Evolutionary conservation across 2,113 vertebrate genomes (phyloP).

Genomic region (Cinclus cinclus): DNA sequence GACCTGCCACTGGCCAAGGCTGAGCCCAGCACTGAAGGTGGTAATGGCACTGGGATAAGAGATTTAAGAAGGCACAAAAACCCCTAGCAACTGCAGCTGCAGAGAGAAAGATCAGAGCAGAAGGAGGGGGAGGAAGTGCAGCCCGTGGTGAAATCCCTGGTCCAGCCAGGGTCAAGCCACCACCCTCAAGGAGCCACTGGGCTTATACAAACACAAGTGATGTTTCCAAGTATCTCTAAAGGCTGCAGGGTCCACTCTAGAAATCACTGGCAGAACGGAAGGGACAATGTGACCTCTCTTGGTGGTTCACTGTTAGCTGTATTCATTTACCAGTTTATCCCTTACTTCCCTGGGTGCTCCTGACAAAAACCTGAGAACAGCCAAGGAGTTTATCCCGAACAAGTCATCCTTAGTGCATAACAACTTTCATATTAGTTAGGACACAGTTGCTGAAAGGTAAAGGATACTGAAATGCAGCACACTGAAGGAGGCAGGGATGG

Average conservation of each 20-base stretch:
- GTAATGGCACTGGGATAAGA: background rate
- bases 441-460: background rate
- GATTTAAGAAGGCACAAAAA: background rate
- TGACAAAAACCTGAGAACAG: background rate
- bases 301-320: background rate
- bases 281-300: too few species aligned
- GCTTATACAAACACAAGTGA: background rate
- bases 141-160: accelerated
- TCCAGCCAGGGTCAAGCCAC: background rate
- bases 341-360: background rate
- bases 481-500: background rate
- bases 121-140: background rate
- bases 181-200: background rate
- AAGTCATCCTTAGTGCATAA: background rate
- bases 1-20: background rate
- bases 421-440: background rate
- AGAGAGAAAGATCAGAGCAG: background rate
- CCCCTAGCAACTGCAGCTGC: background rate
- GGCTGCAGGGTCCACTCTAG: background rate
- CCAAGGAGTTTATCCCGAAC: background rate
- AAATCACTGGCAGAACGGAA: background rate
- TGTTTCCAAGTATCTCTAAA: background rate
- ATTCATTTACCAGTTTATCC: background rate
- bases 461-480: background rate
- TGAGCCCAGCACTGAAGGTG: background rate